Evolutionary conservation across 2,888 invertebrate genomes (phyloP).

Genomic region (Meganola albula): DNA sequence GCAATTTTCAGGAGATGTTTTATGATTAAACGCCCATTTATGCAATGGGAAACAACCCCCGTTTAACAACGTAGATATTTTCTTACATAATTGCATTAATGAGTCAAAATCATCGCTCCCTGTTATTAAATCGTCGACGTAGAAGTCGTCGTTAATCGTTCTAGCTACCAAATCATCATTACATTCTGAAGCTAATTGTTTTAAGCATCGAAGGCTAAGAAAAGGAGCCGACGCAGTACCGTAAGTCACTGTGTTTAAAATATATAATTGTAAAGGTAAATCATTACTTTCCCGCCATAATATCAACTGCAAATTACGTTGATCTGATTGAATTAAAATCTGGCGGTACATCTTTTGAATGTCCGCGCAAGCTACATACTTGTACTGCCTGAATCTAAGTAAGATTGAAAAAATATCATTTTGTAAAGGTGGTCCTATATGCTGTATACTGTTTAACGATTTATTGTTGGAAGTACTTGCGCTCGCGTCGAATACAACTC

Average conservation of each 20-base stretch:
- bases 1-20: too few species aligned
- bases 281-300: slow-evolving; percentile 1
- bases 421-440: slow-evolving; percentile 3
- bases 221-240: slow-evolving; percentile 3
- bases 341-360: slow-evolving; percentile 7
- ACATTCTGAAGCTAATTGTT: slow-evolving; percentile 24
- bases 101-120: slow-evolving; percentile 6
- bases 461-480: slow-evolving; percentile 19
- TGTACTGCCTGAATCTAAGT: slow-evolving; percentile 10
- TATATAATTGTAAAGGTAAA: neutral
- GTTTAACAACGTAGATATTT: too few species aligned
- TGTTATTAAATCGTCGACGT: slow-evolving; percentile 20
- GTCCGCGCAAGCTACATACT: slow-evolving; percentile 4
- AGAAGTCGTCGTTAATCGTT: slow-evolving; percentile 26
- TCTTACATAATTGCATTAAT: too few species aligned
- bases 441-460: slow-evolving; percentile 4
- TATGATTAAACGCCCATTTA: too few species aligned
- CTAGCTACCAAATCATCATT: slow-evolving; percentile 17
- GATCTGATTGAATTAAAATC: neutral
- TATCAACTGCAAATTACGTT: slow-evolving; percentile 1
- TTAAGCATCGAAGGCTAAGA: slow-evolving; percentile 6
- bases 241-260: slow-evolving; percentile 1
- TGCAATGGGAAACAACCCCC: too few species aligned
- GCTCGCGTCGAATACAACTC: slow-evolving; percentile 25
- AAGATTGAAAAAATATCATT: slow-evolving; percentile 8